Percentiles rank a stretch among this genome's conserved stretches.
phyloP scores from a whole-genome alignment of 1,140 invertebrate species.

The Macrocentrus cingulum region DNA sequence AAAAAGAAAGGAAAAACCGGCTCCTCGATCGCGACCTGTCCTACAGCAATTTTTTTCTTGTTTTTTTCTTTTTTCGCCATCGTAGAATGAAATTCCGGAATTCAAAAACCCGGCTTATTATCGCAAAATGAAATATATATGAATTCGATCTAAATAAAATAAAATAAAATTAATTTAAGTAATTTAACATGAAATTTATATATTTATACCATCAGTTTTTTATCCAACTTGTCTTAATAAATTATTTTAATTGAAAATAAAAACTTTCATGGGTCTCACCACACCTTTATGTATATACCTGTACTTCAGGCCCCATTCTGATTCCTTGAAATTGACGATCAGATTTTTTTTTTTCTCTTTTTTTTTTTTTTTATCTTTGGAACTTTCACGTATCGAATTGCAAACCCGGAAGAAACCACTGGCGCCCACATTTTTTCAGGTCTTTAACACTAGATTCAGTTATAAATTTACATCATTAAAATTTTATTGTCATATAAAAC shows the following conservation, averaged over 20 bases:
- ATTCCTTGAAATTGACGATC: slow-evolving; percentile 11
- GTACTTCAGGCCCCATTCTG: slow-evolving; percentile 4
- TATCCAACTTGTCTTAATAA: neutral
- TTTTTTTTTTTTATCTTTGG: neutral
- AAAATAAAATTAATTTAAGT: no score
- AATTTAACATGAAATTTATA: no score
- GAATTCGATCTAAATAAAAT: no score
- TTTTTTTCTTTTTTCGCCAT: neutral
- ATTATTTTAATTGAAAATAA: slow-evolving; percentile 6
- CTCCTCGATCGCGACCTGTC: neutral
- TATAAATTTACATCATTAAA: no score
- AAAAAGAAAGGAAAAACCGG: slow-evolving; percentile 5
- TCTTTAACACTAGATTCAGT: no score
- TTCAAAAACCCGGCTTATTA: no score
- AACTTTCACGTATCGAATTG: slow-evolving; percentile 2
- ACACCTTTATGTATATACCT: slow-evolving; percentile 19
- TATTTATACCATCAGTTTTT: no score
- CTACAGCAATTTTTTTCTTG: neutral
- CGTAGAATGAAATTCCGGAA: neutral
- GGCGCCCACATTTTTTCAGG: no score
- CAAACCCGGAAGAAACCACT: neutral
- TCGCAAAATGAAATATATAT: no score
- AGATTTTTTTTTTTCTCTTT: no score
- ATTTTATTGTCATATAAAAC: no score
- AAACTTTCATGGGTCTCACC: slow-evolving; percentile 1